phyloP scores from a whole-genome alignment of 2,888 invertebrate species.

The Odontomyia ornata region DNA sequence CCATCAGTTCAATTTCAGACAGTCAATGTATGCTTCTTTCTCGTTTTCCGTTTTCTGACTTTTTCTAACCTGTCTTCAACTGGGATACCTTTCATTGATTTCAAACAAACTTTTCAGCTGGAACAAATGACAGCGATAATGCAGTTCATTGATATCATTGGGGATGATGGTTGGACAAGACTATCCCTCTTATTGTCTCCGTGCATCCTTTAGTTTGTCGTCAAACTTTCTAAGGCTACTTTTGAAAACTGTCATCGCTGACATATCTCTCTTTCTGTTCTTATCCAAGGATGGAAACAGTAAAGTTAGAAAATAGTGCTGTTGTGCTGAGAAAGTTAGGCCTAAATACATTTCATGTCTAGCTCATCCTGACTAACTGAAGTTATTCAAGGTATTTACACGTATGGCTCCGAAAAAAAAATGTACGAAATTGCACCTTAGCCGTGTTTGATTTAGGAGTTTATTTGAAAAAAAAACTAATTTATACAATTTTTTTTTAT shows the following conservation, averaged over 20 bases:
- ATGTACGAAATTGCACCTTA: too few relatives aligned
- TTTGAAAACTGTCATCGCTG: constrained; percentile 28
- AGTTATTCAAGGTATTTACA: too few relatives aligned
- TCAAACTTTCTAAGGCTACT: background rate
- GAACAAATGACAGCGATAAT: constrained; percentile 48
- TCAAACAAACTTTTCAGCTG: constrained; percentile 46
- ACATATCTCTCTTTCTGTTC: constrained; percentile 26
- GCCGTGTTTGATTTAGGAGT: too few relatives aligned
- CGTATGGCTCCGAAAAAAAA: too few relatives aligned
- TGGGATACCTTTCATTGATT: constrained; percentile 47
- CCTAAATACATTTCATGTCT: too few relatives aligned
- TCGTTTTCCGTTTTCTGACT: constrained; percentile 42
- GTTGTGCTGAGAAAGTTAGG: too few relatives aligned
- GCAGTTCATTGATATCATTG: constrained; percentile 48
- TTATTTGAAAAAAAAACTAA: too few relatives aligned
- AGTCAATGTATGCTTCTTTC: constrained; percentile 21
- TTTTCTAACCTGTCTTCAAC: constrained; percentile 42
- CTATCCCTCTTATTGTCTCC: background rate
- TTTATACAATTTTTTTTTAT: too few relatives aligned
- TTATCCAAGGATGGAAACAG: background rate
- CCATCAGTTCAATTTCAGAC: constrained; percentile 39
- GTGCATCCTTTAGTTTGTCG: background rate
- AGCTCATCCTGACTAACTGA: too few relatives aligned
- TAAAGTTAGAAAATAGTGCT: too few relatives aligned
- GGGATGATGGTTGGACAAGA: constrained; percentile 33